phyloP scores from a whole-genome alignment of 37 sponge, comb jelly and placozoan genomes.

The Lycopodina hypogea region DNA sequence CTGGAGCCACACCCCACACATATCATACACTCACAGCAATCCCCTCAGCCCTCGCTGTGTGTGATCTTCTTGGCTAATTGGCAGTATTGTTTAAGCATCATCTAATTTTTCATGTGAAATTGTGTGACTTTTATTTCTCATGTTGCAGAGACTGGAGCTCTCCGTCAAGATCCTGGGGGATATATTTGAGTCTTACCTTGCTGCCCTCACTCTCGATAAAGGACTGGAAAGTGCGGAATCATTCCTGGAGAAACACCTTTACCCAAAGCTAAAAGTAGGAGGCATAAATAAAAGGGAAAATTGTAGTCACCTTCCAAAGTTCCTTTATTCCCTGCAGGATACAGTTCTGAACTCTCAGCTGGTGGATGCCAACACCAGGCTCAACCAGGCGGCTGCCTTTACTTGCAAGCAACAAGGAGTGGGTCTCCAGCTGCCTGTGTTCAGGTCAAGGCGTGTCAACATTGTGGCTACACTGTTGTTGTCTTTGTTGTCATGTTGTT shows the following conservation, averaged over 20 bases:
- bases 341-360: constrained; percentile 22
- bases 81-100: no score
- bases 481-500: neutral
- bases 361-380: constrained; percentile 52
- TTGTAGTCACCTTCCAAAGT: neutral
- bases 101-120: no score
- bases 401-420: constrained; percentile 37
- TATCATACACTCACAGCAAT: no score
- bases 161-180: constrained; percentile 57
- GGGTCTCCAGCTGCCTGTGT: constrained; percentile 25
- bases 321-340: neutral
- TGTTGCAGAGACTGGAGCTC: constrained; percentile 26
- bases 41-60: no score
- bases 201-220: constrained; percentile 70
- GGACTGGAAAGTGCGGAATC: constrained; percentile 41
- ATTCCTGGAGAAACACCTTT: constrained; percentile 61
- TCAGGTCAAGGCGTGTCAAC: constrained; percentile 24
- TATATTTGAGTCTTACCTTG: constrained; percentile 63
- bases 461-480: neutral
- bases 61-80: no score
- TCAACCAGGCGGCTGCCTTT: constrained; percentile 44
- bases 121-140: neutral
- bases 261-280: constrained; percentile 51
- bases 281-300: neutral
- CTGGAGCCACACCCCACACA: no score